A percentile compares a stretch with the other conserved stretches of the same genome.
Evolutionary conservation across 2,113 vertebrate species (phyloP).

Genomic region (Tragelaphus imberbis): DNA sequence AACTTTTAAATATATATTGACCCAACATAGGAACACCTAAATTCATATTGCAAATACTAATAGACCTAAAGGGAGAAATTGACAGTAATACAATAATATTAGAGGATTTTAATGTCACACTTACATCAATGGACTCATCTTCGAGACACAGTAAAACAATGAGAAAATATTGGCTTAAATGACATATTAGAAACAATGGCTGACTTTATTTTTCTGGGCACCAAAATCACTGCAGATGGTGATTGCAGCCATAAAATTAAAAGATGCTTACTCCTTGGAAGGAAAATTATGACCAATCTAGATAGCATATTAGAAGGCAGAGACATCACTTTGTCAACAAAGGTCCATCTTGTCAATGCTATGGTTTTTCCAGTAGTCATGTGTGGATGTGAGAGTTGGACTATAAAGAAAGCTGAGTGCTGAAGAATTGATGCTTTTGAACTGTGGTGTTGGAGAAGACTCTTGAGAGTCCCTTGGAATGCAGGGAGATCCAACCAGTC

Average conservation of each 20-base stretch:
- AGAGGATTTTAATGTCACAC: not conserved
- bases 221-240: not conserved
- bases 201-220: not conserved
- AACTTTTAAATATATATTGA: not conserved
- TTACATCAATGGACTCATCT: not conserved
- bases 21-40: not conserved
- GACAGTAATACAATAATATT: not conserved
- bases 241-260: not conserved
- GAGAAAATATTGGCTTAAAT: not conserved
- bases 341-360: not conserved
- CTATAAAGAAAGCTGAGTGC: rapidly evolving
- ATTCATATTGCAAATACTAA: not conserved
- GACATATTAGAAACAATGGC: not conserved
- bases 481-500: not conserved
- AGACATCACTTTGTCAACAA: not conserved
- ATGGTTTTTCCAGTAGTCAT: not conserved
- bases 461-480: not conserved
- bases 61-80: not conserved
- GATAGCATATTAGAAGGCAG: not conserved
- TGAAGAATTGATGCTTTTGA: not conserved
- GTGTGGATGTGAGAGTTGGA: not conserved
- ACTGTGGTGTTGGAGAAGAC: not conserved
- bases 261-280: not conserved
- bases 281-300: not conserved
- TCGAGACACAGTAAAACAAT: not conserved